Percentiles rank a stretch among this genome's conserved stretches.
These are phyloP conservation scores for Dermatemys mawii DNA, from an alignment of 2,113 vertebrate species.

Conservation along the genomic window DNA sequence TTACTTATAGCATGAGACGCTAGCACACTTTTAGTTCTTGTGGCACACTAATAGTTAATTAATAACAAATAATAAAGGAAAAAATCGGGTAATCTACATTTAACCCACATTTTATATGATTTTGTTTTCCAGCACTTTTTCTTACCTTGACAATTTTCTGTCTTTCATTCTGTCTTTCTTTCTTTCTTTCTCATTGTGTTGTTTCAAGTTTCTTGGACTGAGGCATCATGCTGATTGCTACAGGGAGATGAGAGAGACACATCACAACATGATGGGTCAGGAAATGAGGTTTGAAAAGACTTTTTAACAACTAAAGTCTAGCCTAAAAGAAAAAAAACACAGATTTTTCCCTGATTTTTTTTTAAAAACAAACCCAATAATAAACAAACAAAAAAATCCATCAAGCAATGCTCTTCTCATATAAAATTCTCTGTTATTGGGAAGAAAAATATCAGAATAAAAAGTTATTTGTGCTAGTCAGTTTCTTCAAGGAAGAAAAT, in stretches of 20 bases:
- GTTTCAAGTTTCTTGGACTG: neutral
- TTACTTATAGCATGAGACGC: neutral
- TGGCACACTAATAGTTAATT: neutral
- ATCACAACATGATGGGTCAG: neutral
- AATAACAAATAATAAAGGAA: neutral
- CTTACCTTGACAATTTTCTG: neutral
- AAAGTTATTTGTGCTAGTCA: neutral
- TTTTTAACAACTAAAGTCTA: neutral
- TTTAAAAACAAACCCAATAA: accelerated
- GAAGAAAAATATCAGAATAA: neutral
- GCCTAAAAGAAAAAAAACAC: neutral
- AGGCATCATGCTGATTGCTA: neutral
- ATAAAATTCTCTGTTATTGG: neutral
- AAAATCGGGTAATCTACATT: slow-evolving; percentile 9
- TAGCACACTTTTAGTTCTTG: neutral
- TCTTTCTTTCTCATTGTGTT: neutral
- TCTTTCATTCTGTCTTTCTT: neutral
- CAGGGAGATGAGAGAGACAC: neutral
- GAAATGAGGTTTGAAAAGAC: neutral
- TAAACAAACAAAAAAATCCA: neutral
- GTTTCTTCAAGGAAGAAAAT: neutral
- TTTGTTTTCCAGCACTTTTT: neutral
- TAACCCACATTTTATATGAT: neutral
- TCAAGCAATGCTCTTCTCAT: neutral
- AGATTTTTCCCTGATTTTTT: neutral